Conservation (phyloP, 2,113 vertebrate species). For the Pimephales promelas region DNA sequence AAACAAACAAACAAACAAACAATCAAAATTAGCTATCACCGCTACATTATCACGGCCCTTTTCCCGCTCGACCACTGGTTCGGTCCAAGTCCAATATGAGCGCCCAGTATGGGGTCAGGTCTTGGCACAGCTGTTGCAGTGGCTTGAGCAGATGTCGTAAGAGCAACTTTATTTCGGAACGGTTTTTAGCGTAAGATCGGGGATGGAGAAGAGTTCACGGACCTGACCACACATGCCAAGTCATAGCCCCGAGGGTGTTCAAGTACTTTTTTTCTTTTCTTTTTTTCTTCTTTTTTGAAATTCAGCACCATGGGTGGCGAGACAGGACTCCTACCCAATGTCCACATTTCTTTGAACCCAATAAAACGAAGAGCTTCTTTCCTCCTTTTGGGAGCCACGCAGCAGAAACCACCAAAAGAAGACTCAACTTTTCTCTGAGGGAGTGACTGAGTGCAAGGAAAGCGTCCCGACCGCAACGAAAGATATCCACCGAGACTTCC, state of each 20-base stretch:
- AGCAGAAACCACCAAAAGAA: slow-evolving; percentile 44
- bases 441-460: slow-evolving; percentile 39
- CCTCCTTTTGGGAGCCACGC: slow-evolving; percentile 33
- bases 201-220: slow-evolving; percentile 7
- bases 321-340: slow-evolving; percentile 57
- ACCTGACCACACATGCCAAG: slow-evolving; percentile 46
- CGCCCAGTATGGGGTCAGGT: slow-evolving; percentile 32
- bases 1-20: slow-evolving; percentile 28
- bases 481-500: background rate
- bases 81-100: slow-evolving; percentile 29
- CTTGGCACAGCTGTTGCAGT: slow-evolving; percentile 56
- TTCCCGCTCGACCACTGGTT: slow-evolving; percentile 36
- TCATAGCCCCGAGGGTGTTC: slow-evolving; percentile 55
- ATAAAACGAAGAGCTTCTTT: slow-evolving; percentile 49
- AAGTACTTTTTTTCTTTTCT: slow-evolving; percentile 56
- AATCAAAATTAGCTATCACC: slow-evolving; percentile 45
- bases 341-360: slow-evolving; percentile 51
- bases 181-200: slow-evolving; percentile 40
- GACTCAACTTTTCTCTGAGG: slow-evolving; percentile 39
- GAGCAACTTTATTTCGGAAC: slow-evolving; percentile 41
- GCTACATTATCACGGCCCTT: slow-evolving; percentile 53
- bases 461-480: background rate
- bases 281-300: no score
- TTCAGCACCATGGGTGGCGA: slow-evolving; percentile 58
- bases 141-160: slow-evolving; percentile 39